Evolutionary conservation across 2,113 vertebrate species (phyloP).

Genomic region (Bettongia penicillata): DNA sequence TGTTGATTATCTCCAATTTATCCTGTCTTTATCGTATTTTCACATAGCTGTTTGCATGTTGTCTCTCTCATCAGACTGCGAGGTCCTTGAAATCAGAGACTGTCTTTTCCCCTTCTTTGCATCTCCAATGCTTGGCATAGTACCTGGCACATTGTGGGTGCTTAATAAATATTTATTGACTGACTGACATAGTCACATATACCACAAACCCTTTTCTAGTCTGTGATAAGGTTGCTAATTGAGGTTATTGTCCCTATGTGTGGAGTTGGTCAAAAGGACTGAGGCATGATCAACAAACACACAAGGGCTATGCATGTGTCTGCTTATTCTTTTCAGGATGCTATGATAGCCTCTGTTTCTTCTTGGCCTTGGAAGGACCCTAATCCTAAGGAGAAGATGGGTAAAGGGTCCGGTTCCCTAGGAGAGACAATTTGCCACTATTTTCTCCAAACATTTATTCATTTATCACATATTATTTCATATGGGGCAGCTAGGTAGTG

Average conservation of each 20-base stretch:
- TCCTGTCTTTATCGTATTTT: neutral
- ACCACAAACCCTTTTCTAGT: neutral
- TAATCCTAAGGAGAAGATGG: neutral
- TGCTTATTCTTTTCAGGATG: neutral
- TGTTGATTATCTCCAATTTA: neutral
- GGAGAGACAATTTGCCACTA: neutral
- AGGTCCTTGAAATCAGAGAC: neutral
- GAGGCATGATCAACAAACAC: neutral
- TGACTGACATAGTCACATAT: neutral
- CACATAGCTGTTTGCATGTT: neutral
- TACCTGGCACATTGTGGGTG: neutral
- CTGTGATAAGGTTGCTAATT: neutral
- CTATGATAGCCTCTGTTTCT: neutral
- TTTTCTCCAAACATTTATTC: neutral
- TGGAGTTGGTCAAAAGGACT: neutral
- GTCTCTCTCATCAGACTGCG: neutral
- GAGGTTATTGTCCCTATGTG: neutral
- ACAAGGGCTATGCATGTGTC: neutral
- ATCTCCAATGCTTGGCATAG: neutral
- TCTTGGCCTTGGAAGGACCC: neutral
- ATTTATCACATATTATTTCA: too few relatives aligned
- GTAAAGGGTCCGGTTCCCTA: neutral
- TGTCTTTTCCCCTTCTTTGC: neutral
- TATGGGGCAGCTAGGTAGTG: too few relatives aligned
- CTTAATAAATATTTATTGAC: neutral